These are phyloP conservation scores for Siniperca knerii DNA, from an alignment of 2,113 vertebrate genomes.

Conservation along the genomic window DNA sequence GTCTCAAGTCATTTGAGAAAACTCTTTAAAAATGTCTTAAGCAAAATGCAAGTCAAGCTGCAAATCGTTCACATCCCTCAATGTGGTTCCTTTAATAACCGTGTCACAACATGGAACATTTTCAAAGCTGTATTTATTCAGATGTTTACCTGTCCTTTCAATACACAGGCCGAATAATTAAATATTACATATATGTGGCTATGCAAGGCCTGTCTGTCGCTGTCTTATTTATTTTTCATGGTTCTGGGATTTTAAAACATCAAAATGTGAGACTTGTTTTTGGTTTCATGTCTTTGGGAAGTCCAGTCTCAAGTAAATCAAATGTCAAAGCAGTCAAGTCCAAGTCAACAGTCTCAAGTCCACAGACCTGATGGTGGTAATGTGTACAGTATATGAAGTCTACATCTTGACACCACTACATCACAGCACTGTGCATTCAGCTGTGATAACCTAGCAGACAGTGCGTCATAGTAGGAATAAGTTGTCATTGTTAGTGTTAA, in stretches of 20 bases:
- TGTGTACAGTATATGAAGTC: too few relatives aligned
- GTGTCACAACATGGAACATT: not conserved
- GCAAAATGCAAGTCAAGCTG: not conserved
- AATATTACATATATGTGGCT: not conserved
- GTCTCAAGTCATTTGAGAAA: not conserved
- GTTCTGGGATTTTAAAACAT: not conserved
- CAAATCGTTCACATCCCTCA: not conserved
- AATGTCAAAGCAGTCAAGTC: not conserved
- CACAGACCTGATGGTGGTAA: too few relatives aligned
- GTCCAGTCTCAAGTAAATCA: slow-evolving; percentile 2
- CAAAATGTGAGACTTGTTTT: not conserved
- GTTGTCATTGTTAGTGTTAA: too few relatives aligned
- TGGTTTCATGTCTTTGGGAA: not conserved
- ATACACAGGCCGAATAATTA: not conserved
- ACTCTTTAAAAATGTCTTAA: not conserved
- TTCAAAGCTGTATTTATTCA: not conserved
- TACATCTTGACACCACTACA: too few relatives aligned
- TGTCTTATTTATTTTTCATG: slow-evolving; percentile 9
- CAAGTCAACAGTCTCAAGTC: too few relatives aligned
- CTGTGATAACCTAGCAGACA: too few relatives aligned
- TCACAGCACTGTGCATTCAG: too few relatives aligned
- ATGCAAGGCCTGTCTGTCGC: not conserved
- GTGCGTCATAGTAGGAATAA: too few relatives aligned
- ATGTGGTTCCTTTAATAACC: not conserved
- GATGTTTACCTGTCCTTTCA: not conserved